Base-by-base conservation (phyloP, 2,113 vertebrate species). In the Pongo abelii region DNA sequence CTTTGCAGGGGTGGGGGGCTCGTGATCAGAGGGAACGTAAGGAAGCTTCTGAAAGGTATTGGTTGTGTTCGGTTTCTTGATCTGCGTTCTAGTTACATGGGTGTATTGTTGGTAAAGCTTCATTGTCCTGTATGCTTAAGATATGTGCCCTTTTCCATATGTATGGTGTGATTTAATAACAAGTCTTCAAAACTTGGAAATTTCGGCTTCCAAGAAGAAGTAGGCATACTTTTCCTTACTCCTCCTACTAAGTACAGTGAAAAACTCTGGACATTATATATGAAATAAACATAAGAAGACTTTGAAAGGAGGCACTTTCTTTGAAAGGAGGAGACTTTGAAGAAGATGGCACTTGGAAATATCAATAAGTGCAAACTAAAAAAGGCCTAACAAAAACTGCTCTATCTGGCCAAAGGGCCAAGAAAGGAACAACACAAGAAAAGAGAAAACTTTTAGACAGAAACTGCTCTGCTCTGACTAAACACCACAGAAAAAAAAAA, bases 181-280 rank as follows among this genome's bases (percentile, higher is more conserved):
- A 86, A 70, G 67, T 69, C 91, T 64, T 87, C 81, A 55, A 80
- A 96, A 67, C 52, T 64, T 86, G 7, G 61, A n/a, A n/a, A 75
- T 23, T 69, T 84, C 23, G 89, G 4, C 94, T 84, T 89, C n/a
- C 79, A 94, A 70, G 72, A 84, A 85, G 57, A 84, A 90, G 69
- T 46, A 75, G 74, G 57, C 32, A 61, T 81, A 25, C 8, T 89
- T 79, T 80, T 94, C 77, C 23, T 78, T 88, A 87, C 12, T 83
- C 77, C 11, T 77, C 57, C 46, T 20, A 38, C 8, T 70, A 78
- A 84, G 50, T 77, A 50, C 59, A 84, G 30, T 67, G 30, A 67
- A 89, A 94, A 85, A 84, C 30, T 17, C 52, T 87, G 46, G 40
- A 38, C 5, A 80, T 93, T 91, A 57, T 67, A 35, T 75, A 75